phyloP scores from a whole-genome alignment of 1,140 invertebrate genomes.

The Hestina assimilis region DNA sequence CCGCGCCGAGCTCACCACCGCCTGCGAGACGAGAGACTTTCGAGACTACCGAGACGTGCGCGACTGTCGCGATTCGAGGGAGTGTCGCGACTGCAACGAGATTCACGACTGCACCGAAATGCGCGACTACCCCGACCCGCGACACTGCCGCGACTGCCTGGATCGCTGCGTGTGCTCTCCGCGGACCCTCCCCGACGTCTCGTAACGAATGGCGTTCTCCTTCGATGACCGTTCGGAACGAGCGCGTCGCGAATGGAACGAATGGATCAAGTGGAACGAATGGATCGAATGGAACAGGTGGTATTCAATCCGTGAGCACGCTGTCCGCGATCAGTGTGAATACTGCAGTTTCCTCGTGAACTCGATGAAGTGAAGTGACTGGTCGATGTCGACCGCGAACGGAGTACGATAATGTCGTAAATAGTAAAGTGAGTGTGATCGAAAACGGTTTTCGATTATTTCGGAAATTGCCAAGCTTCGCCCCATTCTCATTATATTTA shows the following conservation, averaged over 20 bases:
- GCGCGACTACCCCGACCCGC: too few species aligned
- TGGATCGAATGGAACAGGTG: too few species aligned
- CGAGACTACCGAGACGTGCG: background rate
- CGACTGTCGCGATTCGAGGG: too few species aligned
- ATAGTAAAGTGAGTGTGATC: background rate
- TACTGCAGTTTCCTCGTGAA: too few species aligned
- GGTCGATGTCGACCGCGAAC: background rate
- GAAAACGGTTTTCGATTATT: background rate
- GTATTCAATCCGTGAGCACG: too few species aligned
- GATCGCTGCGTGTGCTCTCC: too few species aligned
- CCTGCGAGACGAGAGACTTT: constrained; percentile 31
- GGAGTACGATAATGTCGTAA: background rate
- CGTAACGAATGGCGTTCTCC: constrained; percentile 18
- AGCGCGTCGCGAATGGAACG: too few species aligned
- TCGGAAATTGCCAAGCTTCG: constrained; percentile 1
- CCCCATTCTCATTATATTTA: constrained; percentile 6
- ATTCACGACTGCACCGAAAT: too few species aligned
- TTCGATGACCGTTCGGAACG: background rate
- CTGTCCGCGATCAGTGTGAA: too few species aligned
- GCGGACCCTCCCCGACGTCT: constrained; percentile 10
- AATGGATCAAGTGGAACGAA: background rate
- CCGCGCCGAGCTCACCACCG: constrained; percentile 13
- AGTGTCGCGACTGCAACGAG: too few species aligned
- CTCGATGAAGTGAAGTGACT: too few species aligned
- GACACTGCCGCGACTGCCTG: too few species aligned